Evolutionary conservation across 2,113 vertebrate genomes (phyloP).

Genomic region (Pholis gunnellus): DNA sequence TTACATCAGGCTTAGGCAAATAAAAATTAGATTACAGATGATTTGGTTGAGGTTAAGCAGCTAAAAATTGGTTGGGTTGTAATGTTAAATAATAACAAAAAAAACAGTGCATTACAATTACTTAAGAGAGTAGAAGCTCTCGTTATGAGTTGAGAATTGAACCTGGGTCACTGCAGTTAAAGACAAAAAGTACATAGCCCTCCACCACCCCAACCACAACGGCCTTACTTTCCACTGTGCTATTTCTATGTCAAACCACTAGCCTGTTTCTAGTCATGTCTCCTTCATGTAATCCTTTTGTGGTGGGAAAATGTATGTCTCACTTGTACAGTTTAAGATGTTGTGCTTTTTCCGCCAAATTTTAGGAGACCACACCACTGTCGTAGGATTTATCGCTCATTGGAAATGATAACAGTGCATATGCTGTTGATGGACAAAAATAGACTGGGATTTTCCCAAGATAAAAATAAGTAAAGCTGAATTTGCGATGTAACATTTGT

Average conservation of each 20-base stretch:
- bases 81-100: not conserved
- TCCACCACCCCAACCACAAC: constrained; percentile 53
- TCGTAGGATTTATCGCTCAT: constrained; percentile 53
- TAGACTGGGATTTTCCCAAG: constrained; percentile 41
- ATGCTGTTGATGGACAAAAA: constrained; percentile 39
- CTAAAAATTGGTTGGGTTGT: not conserved
- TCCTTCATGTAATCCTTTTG: constrained; percentile 70
- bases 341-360: constrained; percentile 47
- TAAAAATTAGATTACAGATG: not conserved
- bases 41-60: constrained; percentile 16
- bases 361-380: constrained; percentile 33
- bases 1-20: not conserved
- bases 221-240: constrained; percentile 65
- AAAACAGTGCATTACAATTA: constrained; percentile 19
- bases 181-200: constrained; percentile 53
- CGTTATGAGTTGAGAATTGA: constrained; percentile 48
- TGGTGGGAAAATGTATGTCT: constrained; percentile 72
- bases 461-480: constrained; percentile 37
- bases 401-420: constrained; percentile 56
- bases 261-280: constrained; percentile 68
- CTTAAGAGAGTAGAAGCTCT: not conserved
- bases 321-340: constrained; percentile 55
- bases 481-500: constrained; percentile 39
- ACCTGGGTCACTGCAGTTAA: constrained; percentile 55
- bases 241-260: constrained; percentile 72